Conservation (phyloP, 2,797 vertebrate genomes). For the Thunnus albacares region DNA sequence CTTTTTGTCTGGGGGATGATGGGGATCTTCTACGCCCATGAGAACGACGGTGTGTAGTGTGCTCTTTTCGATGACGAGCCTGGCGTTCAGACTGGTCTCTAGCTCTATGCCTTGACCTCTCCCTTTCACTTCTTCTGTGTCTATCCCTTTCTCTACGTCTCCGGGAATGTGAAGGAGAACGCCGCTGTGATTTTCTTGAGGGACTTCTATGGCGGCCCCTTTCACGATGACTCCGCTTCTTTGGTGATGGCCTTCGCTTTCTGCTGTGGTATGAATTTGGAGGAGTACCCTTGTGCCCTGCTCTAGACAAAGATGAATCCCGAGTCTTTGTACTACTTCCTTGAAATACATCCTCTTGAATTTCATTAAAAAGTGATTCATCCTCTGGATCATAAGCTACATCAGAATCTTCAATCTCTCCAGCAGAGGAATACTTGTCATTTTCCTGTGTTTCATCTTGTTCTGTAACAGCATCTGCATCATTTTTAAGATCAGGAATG, state of each 20-base stretch:
- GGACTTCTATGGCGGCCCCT: slow-evolving; percentile 76
- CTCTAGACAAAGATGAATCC: slow-evolving; percentile 63
- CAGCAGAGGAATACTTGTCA: slow-evolving; percentile 79
- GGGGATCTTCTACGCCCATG: slow-evolving; percentile 77
- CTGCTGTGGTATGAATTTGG: slow-evolving; percentile 65
- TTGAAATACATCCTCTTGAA: slow-evolving; percentile 89
- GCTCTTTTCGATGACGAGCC: slow-evolving; percentile 72
- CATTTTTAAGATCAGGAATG: slow-evolving; percentile 40
- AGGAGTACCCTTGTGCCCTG: slow-evolving; percentile 47
- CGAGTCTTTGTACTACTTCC: slow-evolving; percentile 65
- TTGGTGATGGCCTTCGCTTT: slow-evolving; percentile 78
- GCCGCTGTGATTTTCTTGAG: slow-evolving; percentile 69
- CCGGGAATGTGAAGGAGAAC: slow-evolving; percentile 76
- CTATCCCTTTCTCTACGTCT: slow-evolving; percentile 75
- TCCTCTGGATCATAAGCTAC: slow-evolving; percentile 96
- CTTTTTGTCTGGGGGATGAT: slow-evolving; percentile 68
- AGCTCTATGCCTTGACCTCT: slow-evolving; percentile 76
- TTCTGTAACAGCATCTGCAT: slow-evolving; percentile 42
- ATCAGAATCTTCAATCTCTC: slow-evolving; percentile 86
- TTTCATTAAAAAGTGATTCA: slow-evolving; percentile 93
- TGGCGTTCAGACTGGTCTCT: slow-evolving; percentile 73
- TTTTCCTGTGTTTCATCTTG: slow-evolving; percentile 64
- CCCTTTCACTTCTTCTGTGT: slow-evolving; percentile 75
- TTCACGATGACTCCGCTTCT: slow-evolving; percentile 76
- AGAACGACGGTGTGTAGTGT: slow-evolving; percentile 73